Evolutionary conservation across 2,113 vertebrate species (phyloP), one percentile per base, ranked within the genome.

Genomic region (Nothobranchius kuhntae): DNA sequence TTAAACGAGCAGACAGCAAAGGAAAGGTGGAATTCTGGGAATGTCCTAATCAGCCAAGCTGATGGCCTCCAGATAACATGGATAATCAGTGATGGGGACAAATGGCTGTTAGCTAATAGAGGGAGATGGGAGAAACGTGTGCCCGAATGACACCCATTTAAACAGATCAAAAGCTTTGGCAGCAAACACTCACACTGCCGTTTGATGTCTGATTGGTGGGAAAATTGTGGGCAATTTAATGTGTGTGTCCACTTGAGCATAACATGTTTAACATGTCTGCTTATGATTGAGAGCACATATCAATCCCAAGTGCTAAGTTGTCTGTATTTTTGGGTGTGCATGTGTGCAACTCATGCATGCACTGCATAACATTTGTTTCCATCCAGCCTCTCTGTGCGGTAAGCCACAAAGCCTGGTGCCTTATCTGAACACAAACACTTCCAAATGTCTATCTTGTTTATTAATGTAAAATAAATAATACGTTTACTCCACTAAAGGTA

Each of bases 191-290:
- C 55, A 53, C 68, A 62, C 62, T 6, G 69, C 36, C 17, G 60
- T 87, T 84, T 87, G 79, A 87, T 80, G 75, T 85, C 78, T 87
- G 83, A 87, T 87, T 89, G 84, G 86, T 59, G 68, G 15, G 68
- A 45, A 73, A 85, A 84, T 65, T 83, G 68, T 69, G 74, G 67
- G 52, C 67, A 80, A 79, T 72, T 68, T 72, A 46, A 51, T 47
- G 65, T 54, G 64, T 71, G 60, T n/a, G 40, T 58, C 15, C 44
- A 4, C 52, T 45, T 68, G 51, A 56, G 82, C 48, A 53, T 59
- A 67, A 83, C 40, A 68, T 71, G 74, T 55, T 67, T 63, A 64
- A 70, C 66, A 62, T 65, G 53, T 54, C 58, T 74, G 54, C 71
- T 63, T 76, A 67, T 71, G 58, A 85, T 74, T 69, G 80, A 70